A percentile compares a stretch with the other conserved stretches of the same genome.
phyloP scores from a whole-genome alignment of 2,888 invertebrate species.

The Sclerodermus sp. region DNA sequence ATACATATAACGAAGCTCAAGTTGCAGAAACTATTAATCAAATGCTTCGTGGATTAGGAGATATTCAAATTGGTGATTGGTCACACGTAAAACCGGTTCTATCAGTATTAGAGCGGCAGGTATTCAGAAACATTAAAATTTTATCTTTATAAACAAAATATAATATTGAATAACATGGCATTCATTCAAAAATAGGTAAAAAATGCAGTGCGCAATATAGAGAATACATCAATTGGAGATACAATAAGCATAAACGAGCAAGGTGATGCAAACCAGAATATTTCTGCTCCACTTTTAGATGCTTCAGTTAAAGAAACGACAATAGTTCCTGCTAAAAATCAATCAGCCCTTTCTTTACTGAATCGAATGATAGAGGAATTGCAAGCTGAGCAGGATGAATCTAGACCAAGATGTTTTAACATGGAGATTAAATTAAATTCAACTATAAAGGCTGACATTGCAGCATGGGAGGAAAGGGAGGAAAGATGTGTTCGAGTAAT shows the following conservation, averaged over 20 bases:
- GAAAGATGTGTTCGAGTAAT: constrained; percentile 35
- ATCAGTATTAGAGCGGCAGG: constrained; percentile 25
- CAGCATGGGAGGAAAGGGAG: constrained; percentile 33
- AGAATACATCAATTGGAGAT: too few relatives aligned
- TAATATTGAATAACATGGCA: too few relatives aligned
- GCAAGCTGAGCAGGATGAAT: neutral
- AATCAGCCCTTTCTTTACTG: constrained; percentile 6
- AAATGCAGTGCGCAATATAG: too few relatives aligned
- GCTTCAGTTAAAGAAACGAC: too few relatives aligned
- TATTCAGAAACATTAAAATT: constrained; percentile 4
- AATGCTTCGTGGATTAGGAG: constrained; percentile 29
- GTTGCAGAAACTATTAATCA: constrained; percentile 24
- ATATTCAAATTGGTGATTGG: constrained; percentile 40
- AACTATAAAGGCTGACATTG: constrained; percentile 5
- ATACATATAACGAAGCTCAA: constrained; percentile 3
- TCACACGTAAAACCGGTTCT: constrained; percentile 13
- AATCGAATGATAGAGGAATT: constrained; percentile 37
- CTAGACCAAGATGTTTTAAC: constrained; percentile 8
- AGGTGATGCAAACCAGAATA: too few relatives aligned
- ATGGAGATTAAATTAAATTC: neutral
- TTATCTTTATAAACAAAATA: neutral
- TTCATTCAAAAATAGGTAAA: too few relatives aligned
- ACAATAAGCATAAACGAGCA: too few relatives aligned
- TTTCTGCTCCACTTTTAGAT: too few relatives aligned
- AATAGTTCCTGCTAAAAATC: too few relatives aligned